Percentiles rank a stretch among this genome's conserved stretches.
Conservation (phyloP, 2,797 vertebrate species). For the Podargus strigoides region DNA sequence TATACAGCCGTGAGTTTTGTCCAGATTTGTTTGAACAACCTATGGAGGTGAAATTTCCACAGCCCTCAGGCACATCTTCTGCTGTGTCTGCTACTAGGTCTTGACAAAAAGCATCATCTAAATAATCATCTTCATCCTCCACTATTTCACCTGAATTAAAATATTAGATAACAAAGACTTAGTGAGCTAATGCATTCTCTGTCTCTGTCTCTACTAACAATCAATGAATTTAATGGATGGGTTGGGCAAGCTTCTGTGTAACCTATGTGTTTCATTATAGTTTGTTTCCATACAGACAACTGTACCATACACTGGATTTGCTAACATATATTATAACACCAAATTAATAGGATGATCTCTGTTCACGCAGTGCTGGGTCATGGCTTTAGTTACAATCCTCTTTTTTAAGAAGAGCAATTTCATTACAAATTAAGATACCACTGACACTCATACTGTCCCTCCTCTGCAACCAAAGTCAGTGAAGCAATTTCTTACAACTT, state of each 20-base stretch:
- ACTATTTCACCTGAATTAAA: constrained; percentile 73
- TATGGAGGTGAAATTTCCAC: neutral
- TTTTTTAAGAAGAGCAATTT: neutral
- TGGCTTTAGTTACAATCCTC: neutral
- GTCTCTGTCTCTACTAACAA: neutral
- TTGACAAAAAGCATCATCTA: constrained; percentile 65
- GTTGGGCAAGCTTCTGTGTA: neutral
- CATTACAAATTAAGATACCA: neutral
- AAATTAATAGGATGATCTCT: neutral
- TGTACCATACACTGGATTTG: neutral
- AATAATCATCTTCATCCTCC: constrained; percentile 77
- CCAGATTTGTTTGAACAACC: constrained; percentile 40
- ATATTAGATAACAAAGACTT: neutral
- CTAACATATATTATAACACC: neutral
- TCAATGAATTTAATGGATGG: neutral
- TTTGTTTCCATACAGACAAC: neutral
- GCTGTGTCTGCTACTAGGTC: constrained; percentile 45
- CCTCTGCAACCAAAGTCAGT: neutral
- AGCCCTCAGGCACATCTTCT: constrained; percentile 33
- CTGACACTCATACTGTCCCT: neutral
- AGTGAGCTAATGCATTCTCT: neutral
- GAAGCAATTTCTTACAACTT: neutral
- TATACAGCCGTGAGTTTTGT: constrained; percentile 46
- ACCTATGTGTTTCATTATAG: neutral
- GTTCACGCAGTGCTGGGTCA: neutral